phyloP scores from a whole-genome alignment of 1,140 invertebrate genomes.

The Cherax quadricarinatus region DNA sequence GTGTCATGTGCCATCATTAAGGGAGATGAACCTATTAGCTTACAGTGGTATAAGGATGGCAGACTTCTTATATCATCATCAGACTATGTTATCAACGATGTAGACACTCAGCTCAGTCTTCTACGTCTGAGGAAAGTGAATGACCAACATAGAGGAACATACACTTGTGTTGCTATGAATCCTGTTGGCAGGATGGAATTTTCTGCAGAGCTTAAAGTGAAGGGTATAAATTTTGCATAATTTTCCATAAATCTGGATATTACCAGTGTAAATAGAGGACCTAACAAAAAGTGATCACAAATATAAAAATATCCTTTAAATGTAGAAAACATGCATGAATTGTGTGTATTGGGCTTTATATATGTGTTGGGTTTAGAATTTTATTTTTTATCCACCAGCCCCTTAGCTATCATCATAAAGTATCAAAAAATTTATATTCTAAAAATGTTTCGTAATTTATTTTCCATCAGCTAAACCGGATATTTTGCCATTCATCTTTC shows the following conservation, averaged over 20 bases:
- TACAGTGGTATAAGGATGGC: conserved; percentile 77
- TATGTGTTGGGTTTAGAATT: background rate
- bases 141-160: conserved; percentile 52
- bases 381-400: background rate
- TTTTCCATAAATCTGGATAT: background rate
- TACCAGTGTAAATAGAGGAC: background rate
- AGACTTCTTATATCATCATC: conserved; percentile 75
- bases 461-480: conserved; percentile 43
- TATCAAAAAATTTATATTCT: background rate
- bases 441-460: conserved; percentile 3
- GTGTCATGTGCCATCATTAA: conserved; percentile 67
- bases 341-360: background rate
- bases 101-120: conserved; percentile 59
- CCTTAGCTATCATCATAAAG: background rate
- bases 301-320: background rate
- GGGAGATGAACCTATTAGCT: conserved; percentile 77
- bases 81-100: conserved; percentile 56
- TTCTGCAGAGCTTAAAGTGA: conserved; percentile 51
- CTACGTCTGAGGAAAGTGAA: conserved; percentile 55
- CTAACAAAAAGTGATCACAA: too few species aligned
- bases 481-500: conserved; percentile 41
- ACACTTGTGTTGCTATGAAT: conserved; percentile 59
- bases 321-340: background rate
- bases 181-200: conserved; percentile 50
- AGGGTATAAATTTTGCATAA: conserved; percentile 8